Evolutionary conservation across 2,797 vertebrate genomes (phyloP).

Genomic region (Takifugu rubripes): DNA sequence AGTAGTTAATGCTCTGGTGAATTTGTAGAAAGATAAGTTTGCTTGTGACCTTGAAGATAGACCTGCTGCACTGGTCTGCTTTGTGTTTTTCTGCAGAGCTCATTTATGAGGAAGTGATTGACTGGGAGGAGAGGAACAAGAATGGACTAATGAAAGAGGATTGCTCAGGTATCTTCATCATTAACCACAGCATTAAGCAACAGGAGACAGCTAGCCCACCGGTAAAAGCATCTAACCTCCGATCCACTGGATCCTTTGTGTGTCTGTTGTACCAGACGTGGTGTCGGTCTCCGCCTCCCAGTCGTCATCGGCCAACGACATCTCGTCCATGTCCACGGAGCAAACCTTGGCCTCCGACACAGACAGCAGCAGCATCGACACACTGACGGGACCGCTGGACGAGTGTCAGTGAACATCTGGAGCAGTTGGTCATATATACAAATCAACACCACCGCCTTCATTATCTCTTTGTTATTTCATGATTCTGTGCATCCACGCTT

Average conservation of each 20-base stretch:
- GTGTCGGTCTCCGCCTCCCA: slow-evolving; percentile 88
- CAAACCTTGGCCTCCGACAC: slow-evolving; percentile 97
- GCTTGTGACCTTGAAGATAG: not conserved
- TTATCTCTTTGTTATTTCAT: not conserved
- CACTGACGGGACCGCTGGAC: slow-evolving; percentile 88
- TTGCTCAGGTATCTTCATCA: slow-evolving; percentile 78
- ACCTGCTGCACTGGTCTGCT: not conserved
- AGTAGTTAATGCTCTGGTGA: too few species aligned
- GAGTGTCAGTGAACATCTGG: slow-evolving; percentile 84
- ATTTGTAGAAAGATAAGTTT: too few species aligned
- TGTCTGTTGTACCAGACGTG: slow-evolving; percentile 73
- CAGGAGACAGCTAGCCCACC: not conserved
- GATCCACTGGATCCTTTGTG: too few species aligned
- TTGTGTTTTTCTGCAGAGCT: slow-evolving; percentile 76
- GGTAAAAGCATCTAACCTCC: too few species aligned
- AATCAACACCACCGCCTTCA: slow-evolving; percentile 12
- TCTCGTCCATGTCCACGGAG: slow-evolving; percentile 99
- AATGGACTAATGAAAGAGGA: slow-evolving; percentile 95
- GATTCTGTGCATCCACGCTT: slow-evolving; percentile 7
- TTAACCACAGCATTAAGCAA: not conserved
- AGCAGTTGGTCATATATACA: slow-evolving; percentile 21
- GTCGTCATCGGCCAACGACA: slow-evolving; percentile 96
- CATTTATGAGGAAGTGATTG: slow-evolving; percentile 97
- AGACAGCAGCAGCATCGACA: slow-evolving; percentile 97
- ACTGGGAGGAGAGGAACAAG: slow-evolving; percentile 97